A percentile compares a stretch with the other conserved stretches of the same genome.
Conservation (phyloP, 2,797 vertebrate genomes). For the Lagothrix lagotricha region DNA sequence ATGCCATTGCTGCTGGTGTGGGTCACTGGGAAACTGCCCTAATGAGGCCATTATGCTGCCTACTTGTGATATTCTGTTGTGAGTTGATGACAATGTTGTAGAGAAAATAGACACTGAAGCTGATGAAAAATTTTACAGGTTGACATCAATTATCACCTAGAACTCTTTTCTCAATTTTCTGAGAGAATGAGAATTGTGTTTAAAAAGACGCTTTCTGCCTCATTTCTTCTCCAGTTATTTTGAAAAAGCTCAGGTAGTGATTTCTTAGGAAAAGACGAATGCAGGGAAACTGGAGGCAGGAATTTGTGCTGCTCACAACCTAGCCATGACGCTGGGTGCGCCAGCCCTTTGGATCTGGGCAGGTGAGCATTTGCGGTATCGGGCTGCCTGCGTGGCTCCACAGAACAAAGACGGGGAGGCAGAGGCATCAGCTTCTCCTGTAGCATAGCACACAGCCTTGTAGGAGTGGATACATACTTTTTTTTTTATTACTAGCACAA, state of each 20-base stretch:
- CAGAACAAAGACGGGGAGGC: conserved; percentile 73
- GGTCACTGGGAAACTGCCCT: conserved; percentile 86
- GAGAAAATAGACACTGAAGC: conserved; percentile 88
- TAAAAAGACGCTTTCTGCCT: conserved; percentile 71
- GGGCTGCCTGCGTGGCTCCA: conserved; percentile 71
- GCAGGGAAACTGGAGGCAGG: conserved; percentile 74
- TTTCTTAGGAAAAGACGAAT: conserved; percentile 52
- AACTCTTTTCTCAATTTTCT: conserved; percentile 87
- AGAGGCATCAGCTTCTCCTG: conserved; percentile 70
- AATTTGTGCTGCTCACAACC: conserved; percentile 80
- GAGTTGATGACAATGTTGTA: conserved; percentile 86
- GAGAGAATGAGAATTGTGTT: conserved; percentile 76
- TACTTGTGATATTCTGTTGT: conserved; percentile 87
- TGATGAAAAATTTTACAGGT: conserved; percentile 87
- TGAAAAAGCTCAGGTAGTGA: conserved; percentile 78
- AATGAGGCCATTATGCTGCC: conserved; percentile 87
- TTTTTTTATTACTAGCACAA: conserved; percentile 3
- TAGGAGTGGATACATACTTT: conserved; percentile 4
- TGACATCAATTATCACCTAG: conserved; percentile 86
- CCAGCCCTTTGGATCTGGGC: conserved; percentile 68
- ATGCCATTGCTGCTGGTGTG: conserved; percentile 85
- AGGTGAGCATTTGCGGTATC: conserved; percentile 81
- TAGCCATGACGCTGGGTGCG: conserved; percentile 69
- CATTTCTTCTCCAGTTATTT: conserved; percentile 64
- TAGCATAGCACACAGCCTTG: conserved; percentile 56